Evolutionary conservation across 2,113 vertebrate species (phyloP).

Genomic region (Chelonoidis abingdonii): DNA sequence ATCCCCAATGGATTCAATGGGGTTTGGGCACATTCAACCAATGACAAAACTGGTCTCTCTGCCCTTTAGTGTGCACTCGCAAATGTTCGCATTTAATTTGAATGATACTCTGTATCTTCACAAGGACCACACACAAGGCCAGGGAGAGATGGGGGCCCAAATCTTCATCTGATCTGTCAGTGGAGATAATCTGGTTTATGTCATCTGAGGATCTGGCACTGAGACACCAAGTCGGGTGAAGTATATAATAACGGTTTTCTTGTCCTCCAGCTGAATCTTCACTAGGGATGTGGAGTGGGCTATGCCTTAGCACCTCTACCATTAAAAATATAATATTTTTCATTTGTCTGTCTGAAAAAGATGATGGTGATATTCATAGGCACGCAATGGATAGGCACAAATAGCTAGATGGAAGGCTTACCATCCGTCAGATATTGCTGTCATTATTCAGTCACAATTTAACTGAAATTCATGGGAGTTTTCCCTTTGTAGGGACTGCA

Average conservation of each 20-base stretch:
- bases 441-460: not conserved
- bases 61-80: not conserved
- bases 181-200: accelerated
- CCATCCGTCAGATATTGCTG: not conserved
- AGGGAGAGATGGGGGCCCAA: not conserved
- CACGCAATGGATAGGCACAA: not conserved
- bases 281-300: accelerated
- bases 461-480: not conserved
- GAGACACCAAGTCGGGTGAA: not conserved
- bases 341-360: not conserved
- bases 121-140: not conserved
- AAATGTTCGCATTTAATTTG: not conserved
- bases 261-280: not conserved
- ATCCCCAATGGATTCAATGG: not conserved
- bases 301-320: not conserved
- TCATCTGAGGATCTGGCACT: not conserved
- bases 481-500: slow-evolving; percentile 19
- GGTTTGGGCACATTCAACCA: not conserved
- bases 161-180: not conserved
- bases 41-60: not conserved
- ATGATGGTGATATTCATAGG: slow-evolving; percentile 46
- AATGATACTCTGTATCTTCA: not conserved
- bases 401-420: not conserved
- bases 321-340: not conserved
- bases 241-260: accelerated